Base-by-base conservation (phyloP, 92 coral and sea anemone genomes). In the Chrysogorgia sp. region DNA sequence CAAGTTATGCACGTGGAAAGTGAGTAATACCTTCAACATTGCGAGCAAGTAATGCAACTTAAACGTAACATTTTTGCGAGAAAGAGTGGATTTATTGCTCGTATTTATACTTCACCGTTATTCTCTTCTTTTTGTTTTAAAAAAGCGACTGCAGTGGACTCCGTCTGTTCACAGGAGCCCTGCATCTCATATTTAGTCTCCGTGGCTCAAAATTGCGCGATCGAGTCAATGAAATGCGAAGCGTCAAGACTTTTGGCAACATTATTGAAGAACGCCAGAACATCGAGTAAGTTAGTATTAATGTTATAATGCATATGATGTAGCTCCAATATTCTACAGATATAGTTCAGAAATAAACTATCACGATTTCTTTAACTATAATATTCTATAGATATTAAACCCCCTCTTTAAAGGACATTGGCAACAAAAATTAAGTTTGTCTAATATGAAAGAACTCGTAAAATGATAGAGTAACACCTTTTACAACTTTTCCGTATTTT, bases 191-290 rank as follows among this genome's bases (percentile, higher is more conserved):
- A 72, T 37, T 68, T 94, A 63, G 93, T 92, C 32, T 85, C 91
- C n/a, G 82, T 90, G 31, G 88, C 92, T 74, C 87, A 92, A 43
- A 68, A 89, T 61, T 85, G 92, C 41, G 97, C 92, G 30, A 86
- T 92, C 70, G 98, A 94, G 61, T 97, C 91, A 3, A 90, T 94
- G 17, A 90, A 70, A 58, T 62, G 83, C 2, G 98, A 94, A 50
- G 97, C 97, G 20, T 78, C 90, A 55, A 77, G 98, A 78, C 75
- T 94, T 34, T 58, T 94, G 60, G 91, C 98, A 7, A 53, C 90
- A 21, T 76, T 94, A 48, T 90, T 85, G n/a, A 94, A 92, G 37
- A 88, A 94, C 37, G 89, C 91, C 13, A 81, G 79, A 45, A 71
- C 85, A 17, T 83, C 90, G 82, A 92, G 98, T 94, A 66, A 76